Conservation (phyloP, 2,888 invertebrate species). For the Congeria kusceri region DNA sequence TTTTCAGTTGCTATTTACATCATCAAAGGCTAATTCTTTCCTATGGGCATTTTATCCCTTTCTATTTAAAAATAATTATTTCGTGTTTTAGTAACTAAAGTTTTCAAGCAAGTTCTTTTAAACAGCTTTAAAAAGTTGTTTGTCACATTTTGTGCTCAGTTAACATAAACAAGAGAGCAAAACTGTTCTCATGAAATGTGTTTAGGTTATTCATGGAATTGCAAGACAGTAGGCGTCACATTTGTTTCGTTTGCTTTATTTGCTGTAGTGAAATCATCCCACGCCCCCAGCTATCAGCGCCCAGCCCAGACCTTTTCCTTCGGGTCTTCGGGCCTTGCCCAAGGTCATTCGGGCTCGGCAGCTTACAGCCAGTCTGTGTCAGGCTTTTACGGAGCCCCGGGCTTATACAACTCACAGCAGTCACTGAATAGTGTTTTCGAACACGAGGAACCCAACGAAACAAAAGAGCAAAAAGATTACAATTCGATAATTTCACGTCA, state of each 20-base stretch:
- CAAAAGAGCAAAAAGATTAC: conserved; percentile 38
- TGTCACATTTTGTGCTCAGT: too few relatives aligned
- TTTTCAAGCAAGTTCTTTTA: too few relatives aligned
- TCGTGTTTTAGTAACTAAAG: too few relatives aligned
- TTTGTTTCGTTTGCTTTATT: conserved; percentile 28
- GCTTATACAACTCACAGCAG: conserved; percentile 59
- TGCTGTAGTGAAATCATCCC: conserved; percentile 14
- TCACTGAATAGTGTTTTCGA: conserved; percentile 63
- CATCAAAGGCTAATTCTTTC: too few relatives aligned
- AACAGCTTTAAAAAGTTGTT: too few relatives aligned
- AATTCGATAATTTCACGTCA: conserved; percentile 70
- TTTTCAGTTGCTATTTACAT: too few relatives aligned
- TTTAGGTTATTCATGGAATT: neutral
- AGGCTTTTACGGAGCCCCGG: conserved; percentile 9
- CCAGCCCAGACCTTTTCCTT: conserved; percentile 28
- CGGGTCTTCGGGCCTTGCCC: conserved; percentile 25
- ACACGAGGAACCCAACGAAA: conserved; percentile 45
- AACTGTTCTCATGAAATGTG: neutral
- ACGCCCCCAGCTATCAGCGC: conserved; percentile 31
- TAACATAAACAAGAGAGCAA: neutral
- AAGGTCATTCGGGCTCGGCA: neutral
- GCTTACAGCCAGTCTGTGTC: neutral
- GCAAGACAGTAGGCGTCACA: conserved; percentile 25
- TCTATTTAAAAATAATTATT: too few relatives aligned
- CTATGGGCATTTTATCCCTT: too few relatives aligned